phyloP scores from a whole-genome alignment of 2,888 invertebrate genomes.

The Urechis unicinctus region DNA sequence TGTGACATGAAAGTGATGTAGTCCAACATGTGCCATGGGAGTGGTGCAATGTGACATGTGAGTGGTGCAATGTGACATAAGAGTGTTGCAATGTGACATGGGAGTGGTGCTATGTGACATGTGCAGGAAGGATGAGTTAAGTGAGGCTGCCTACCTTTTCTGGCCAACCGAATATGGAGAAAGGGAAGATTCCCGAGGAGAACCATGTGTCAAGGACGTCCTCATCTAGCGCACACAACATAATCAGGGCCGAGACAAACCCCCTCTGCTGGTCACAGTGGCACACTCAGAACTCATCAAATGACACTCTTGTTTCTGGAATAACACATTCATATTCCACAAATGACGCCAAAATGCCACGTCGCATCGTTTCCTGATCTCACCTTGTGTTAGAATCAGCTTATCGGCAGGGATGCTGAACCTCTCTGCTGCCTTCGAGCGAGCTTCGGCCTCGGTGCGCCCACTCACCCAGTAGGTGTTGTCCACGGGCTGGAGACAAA shows the following conservation, averaged over 20 bases:
- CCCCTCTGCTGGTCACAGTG: too few species aligned
- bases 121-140: too few species aligned
- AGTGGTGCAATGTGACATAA: too few species aligned
- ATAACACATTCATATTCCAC: too few species aligned
- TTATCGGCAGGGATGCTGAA: conserved; percentile 57
- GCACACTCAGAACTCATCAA: too few species aligned
- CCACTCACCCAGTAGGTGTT: conserved; percentile 61
- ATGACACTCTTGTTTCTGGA: too few species aligned
- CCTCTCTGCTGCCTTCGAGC: conserved; percentile 68
- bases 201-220: conserved; percentile 99
- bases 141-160: conserved; percentile 53
- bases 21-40: not conserved
- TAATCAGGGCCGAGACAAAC: too few species aligned
- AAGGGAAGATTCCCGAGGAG: conserved; percentile 92
- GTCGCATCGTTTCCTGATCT: too few species aligned
- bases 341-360: too few species aligned
- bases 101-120: not conserved
- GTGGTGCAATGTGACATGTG: not conserved
- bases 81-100: too few species aligned
- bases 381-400: conserved; percentile 49
- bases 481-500: conserved; percentile 26
- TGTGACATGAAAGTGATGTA: too few species aligned
- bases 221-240: conserved; percentile 60
- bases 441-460: conserved; percentile 67
- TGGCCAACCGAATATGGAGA: conserved; percentile 96